phyloP scores from a whole-genome alignment of 2,797 vertebrate species.

The Hemibagrus guttatus region DNA sequence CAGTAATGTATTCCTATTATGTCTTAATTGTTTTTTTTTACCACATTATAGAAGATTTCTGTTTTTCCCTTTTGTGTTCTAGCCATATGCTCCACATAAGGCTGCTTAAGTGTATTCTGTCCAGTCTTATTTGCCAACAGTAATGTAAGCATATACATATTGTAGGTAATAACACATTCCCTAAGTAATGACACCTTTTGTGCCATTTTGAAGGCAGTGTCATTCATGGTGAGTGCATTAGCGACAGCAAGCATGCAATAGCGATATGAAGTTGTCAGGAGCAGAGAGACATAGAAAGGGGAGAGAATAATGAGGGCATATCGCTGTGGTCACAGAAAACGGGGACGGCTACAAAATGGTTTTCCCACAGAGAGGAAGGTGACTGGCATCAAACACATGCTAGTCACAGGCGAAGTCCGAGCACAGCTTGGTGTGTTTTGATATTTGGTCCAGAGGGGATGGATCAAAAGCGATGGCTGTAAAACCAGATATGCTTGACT shows the following conservation, averaged over 20 bases:
- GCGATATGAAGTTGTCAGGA: neutral
- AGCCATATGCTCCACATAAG: neutral
- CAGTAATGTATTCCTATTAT: neutral
- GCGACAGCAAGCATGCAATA: neutral
- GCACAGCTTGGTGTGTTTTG: slow-evolving; percentile 3
- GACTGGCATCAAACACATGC: slow-evolving; percentile 31
- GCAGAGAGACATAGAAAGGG: neutral
- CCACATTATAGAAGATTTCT: neutral
- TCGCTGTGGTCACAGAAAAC: slow-evolving; percentile 11
- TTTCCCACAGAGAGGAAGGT: slow-evolving; percentile 26
- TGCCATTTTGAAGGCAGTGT: slow-evolving; percentile 8
- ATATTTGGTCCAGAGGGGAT: neutral
- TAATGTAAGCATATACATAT: neutral
- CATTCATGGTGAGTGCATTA: slow-evolving; percentile 3
- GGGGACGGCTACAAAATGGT: slow-evolving; percentile 18
- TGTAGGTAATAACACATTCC: neutral
- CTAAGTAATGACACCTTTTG: slow-evolving; percentile 16
- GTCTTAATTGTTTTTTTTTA: neutral
- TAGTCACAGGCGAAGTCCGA: neutral
- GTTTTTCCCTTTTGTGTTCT: neutral
- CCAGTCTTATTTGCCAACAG: slow-evolving; percentile 14
- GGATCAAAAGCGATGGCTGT: neutral
- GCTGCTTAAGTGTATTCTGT: neutral
- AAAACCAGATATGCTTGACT: neutral
- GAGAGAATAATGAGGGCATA: slow-evolving; percentile 29